These are phyloP conservation scores for Calameuta filiformis DNA, from an alignment of 2,888 invertebrate species.

Conservation along the genomic window DNA sequence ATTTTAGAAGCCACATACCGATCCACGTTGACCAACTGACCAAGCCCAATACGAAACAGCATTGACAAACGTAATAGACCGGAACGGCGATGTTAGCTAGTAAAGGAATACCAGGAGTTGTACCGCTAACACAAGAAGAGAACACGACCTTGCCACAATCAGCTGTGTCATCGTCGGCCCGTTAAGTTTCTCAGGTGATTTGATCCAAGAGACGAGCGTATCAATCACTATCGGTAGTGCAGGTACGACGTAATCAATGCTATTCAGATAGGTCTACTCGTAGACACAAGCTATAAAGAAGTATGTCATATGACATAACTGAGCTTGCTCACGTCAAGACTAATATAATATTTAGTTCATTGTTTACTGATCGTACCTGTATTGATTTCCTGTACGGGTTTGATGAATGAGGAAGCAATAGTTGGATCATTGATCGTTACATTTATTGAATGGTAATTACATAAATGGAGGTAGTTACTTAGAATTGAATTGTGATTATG, in stretches of 20 bases:
- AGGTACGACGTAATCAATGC: conserved; percentile 59
- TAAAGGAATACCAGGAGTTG: conserved; percentile 52
- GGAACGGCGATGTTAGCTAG: conserved; percentile 33
- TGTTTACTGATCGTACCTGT: too few species aligned
- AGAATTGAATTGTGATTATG: too few species aligned
- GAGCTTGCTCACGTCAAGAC: conserved; percentile 41
- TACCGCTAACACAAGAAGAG: conserved; percentile 54
- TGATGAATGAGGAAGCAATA: too few species aligned
- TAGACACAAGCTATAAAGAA: conserved; percentile 19
- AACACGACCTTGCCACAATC: conserved; percentile 58
- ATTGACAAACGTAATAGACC: conserved; percentile 31
- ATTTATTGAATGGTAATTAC: too few species aligned
- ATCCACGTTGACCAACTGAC: conserved; percentile 56
- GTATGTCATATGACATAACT: conserved; percentile 52
- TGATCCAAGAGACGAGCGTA: conserved; percentile 42
- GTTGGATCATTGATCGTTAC: too few species aligned
- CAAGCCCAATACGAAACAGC: conserved; percentile 40
- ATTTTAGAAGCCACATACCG: not conserved
- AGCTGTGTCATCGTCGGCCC: conserved; percentile 64
- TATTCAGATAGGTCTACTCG: conserved; percentile 22
- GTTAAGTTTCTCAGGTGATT: conserved; percentile 54
- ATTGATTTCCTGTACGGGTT: too few species aligned
- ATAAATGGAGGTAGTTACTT: too few species aligned
- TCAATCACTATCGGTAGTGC: conserved; percentile 60
- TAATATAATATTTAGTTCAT: too few species aligned